Percentiles rank a stretch among this genome's conserved stretches.
These are phyloP conservation scores for Meandrusa payeni DNA, from an alignment of 2,888 invertebrate genomes.

Conservation along the genomic window DNA sequence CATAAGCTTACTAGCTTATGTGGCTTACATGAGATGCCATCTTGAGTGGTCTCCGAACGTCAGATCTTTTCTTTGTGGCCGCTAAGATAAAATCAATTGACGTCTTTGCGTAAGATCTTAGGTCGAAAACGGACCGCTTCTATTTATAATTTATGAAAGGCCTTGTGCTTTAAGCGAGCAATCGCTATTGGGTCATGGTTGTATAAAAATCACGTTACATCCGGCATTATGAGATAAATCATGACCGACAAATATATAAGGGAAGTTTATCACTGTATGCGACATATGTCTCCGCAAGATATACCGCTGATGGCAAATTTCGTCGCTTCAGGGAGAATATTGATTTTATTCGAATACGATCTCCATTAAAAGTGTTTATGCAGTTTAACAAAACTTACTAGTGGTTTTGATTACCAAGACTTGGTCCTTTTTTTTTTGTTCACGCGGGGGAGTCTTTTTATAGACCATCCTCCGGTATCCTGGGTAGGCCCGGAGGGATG, in stretches of 20 bases:
- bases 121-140: constrained; percentile 9
- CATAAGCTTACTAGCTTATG: too few species aligned
- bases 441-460: too few species aligned
- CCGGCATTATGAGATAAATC: neutral
- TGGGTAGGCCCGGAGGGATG: too few species aligned
- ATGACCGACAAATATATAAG: constrained; percentile 1
- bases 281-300: constrained; percentile 3
- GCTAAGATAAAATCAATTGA: constrained; percentile 19
- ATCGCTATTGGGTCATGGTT: neutral
- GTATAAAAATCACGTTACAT: constrained; percentile 3
- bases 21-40: constrained; percentile 11
- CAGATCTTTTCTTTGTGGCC: constrained; percentile 20
- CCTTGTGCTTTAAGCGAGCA: neutral
- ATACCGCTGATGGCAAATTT: neutral
- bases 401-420: too few species aligned
- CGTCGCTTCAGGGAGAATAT: neutral
- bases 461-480: too few species aligned
- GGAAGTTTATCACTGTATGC: constrained; percentile 1
- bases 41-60: constrained; percentile 16
- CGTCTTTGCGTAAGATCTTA: constrained; percentile 6
- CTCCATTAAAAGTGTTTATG: neutral
- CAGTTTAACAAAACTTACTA: too few species aligned
- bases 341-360: neutral
- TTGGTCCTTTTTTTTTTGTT: too few species aligned
- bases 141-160: constrained; percentile 12